Evolutionary conservation across 2,113 vertebrate genomes (phyloP).

Genomic region (Leucosticte australis): DNA sequence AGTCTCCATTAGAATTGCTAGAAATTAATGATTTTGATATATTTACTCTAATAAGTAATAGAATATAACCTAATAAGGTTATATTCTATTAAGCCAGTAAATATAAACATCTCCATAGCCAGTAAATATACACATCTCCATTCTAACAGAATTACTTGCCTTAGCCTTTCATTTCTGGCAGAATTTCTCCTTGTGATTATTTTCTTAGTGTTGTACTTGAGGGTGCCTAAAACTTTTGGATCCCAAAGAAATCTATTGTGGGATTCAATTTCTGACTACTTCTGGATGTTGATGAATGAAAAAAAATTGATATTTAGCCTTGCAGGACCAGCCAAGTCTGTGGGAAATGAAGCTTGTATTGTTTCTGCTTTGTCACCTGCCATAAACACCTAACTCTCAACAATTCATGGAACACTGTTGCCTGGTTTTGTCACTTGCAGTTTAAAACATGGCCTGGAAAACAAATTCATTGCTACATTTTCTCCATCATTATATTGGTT

Average conservation of each 20-base stretch:
- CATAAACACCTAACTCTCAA: neutral
- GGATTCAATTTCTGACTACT: slow-evolving; percentile 1
- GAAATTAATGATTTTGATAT: neutral
- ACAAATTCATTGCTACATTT: neutral
- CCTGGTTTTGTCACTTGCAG: neutral
- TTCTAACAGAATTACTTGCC: neutral
- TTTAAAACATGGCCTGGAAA: neutral
- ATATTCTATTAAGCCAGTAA: neutral
- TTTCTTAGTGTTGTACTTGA: neutral
- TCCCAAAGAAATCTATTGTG: neutral
- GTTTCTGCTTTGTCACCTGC: slow-evolving; percentile 2
- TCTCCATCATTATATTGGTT: neutral
- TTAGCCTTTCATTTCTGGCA: neutral
- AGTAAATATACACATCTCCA: neutral
- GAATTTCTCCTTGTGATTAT: neutral
- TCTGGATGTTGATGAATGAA: neutral
- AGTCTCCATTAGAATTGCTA: neutral
- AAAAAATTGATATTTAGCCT: neutral
- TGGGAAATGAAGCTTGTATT: neutral
- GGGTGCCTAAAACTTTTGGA: neutral
- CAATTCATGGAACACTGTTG: neutral
- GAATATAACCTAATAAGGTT: neutral
- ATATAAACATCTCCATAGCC: neutral
- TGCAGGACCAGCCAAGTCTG: neutral
- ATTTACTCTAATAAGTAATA: neutral